These are phyloP conservation scores for Pyrocephalus nanus DNA, from an alignment of 2,797 vertebrate genomes.

Conservation along the genomic window DNA sequence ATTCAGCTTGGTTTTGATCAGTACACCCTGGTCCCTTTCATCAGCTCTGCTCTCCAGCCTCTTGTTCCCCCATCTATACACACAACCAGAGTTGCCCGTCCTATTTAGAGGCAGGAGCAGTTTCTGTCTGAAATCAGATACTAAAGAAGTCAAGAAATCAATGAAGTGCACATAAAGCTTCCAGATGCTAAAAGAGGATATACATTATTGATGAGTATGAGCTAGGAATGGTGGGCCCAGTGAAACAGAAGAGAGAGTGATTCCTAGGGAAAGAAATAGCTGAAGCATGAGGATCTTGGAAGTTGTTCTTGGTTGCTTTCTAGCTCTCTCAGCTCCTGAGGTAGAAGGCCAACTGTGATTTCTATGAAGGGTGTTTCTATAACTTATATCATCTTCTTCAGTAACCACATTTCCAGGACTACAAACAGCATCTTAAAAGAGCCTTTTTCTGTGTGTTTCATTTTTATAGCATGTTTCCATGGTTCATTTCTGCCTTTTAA, in stretches of 20 bases:
- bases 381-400: conserved; percentile 25
- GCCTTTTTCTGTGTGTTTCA: conserved; percentile 30
- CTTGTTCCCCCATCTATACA: background rate
- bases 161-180: background rate
- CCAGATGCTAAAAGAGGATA: background rate
- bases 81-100: background rate
- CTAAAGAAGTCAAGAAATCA: background rate
- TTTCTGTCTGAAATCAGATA: background rate
- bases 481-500: conserved; percentile 28
- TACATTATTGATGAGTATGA: background rate
- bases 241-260: background rate
- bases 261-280: background rate
- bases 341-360: background rate
- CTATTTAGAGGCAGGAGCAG: background rate
- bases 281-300: background rate
- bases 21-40: background rate
- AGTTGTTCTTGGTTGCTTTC: background rate
- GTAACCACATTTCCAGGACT: background rate
- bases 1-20: fast-evolving
- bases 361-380: conserved; percentile 36
- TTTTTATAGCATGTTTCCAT: conserved; percentile 29
- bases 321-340: background rate
- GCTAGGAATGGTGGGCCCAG: background rate
- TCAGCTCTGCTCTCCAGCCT: fast-evolving
- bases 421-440: conserved; percentile 37